Conservation (phyloP, 2,888 invertebrate species). For the Drosophila robusta region DNA sequence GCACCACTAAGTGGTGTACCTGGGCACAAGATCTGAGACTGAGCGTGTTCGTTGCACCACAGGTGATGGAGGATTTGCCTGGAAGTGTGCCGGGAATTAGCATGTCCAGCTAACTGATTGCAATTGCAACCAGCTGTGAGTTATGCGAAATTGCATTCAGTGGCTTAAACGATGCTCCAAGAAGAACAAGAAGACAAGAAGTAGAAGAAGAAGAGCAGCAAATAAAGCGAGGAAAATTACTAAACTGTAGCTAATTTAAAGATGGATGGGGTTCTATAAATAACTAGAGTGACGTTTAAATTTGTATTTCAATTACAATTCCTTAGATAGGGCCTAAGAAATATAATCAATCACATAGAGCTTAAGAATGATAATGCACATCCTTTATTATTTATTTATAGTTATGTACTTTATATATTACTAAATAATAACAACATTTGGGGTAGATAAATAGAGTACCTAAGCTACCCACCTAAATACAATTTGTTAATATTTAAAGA, state of each 20-base stretch:
- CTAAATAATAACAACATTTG: no score
- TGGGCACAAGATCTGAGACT: conserved; percentile 27
- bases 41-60: conserved; percentile 34
- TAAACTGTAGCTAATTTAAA: conserved; percentile 15
- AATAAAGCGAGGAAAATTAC: conserved; percentile 4
- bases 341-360: no score
- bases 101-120: conserved; percentile 57
- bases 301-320: no score
- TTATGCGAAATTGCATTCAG: conserved; percentile 21
- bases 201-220: background rate
- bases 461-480: no score
- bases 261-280: conserved; percentile 7
- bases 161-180: conserved; percentile 21
- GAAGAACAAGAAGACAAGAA: background rate
- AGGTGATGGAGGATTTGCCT: conserved; percentile 61
- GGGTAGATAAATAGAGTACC: no score
- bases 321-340: no score
- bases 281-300: background rate
- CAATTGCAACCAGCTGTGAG: conserved; percentile 27
- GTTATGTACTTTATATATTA: no score
- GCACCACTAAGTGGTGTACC: conserved; percentile 52
- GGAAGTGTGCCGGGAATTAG: conserved; percentile 75
- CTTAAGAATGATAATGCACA: no score
- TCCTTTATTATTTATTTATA: no score
- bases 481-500: no score